These are phyloP conservation scores for Polypterus bichir DNA, from an alignment of 2,113 vertebrate species.

Conservation along the genomic window DNA sequence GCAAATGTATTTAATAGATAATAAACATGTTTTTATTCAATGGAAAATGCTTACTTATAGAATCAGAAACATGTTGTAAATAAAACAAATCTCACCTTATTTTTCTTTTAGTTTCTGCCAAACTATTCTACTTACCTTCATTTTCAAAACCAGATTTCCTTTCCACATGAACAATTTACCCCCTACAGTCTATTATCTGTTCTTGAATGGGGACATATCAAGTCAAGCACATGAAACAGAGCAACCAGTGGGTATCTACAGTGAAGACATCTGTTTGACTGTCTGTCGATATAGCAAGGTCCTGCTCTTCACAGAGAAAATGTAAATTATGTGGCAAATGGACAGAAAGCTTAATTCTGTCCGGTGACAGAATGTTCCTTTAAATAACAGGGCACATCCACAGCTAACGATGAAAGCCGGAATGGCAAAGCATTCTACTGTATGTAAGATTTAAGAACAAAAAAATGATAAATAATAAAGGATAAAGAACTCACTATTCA, in stretches of 20 bases:
- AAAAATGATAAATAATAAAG: too few relatives aligned
- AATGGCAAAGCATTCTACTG: too few relatives aligned
- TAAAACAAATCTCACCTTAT: background rate
- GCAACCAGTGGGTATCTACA: conserved; percentile 28
- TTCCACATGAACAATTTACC: conserved; percentile 27
- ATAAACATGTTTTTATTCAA: too few relatives aligned
- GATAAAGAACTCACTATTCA: too few relatives aligned
- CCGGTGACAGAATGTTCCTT: too few relatives aligned
- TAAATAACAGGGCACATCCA: too few relatives aligned
- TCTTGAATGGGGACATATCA: conserved; percentile 22
- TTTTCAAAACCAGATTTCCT: conserved; percentile 26
- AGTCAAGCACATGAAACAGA: conserved; percentile 29
- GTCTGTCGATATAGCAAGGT: conserved; percentile 29
- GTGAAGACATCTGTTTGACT: conserved; percentile 35
- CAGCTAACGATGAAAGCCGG: too few relatives aligned
- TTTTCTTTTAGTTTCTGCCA: conserved; percentile 18
- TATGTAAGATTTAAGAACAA: too few relatives aligned
- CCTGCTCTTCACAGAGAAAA: conserved; percentile 34
- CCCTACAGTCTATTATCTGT: conserved; percentile 22
- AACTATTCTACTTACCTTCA: conserved; percentile 7
- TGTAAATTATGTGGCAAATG: conserved; percentile 31
- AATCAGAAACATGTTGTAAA: too few relatives aligned
- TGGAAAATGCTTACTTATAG: too few relatives aligned
- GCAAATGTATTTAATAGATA: too few relatives aligned
- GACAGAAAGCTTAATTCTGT: conserved; percentile 21